A percentile compares a stretch with the other conserved stretches of the same genome.
Conservation (phyloP, 2,113 vertebrate species). For the Apodemus sylvaticus region DNA sequence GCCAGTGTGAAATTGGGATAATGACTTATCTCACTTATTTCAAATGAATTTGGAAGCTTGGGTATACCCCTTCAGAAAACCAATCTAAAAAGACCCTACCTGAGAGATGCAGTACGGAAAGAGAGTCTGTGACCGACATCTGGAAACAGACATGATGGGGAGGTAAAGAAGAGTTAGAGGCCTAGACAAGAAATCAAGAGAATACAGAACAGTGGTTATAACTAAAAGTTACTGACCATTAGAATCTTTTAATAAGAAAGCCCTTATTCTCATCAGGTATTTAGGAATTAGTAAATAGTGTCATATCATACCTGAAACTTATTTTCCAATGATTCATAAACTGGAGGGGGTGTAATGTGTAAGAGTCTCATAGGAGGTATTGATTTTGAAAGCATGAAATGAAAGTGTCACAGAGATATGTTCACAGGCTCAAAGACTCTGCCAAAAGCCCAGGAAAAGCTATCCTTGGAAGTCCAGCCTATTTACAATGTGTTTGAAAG, state of each 20-base stretch:
- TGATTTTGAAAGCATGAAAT: not conserved
- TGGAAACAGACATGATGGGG: not conserved
- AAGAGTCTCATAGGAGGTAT: not conserved
- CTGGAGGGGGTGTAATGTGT: not conserved
- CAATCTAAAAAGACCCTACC: not conserved
- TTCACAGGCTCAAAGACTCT: not conserved
- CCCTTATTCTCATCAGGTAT: not conserved
- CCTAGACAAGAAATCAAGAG: not conserved
- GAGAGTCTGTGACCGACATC: not conserved
- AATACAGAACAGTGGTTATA: no score
- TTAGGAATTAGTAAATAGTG: not conserved
- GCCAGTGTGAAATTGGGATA: not conserved
- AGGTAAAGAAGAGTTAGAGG: not conserved
- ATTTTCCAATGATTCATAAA: not conserved
- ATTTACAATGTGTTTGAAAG: not conserved
- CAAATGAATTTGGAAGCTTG: not conserved
- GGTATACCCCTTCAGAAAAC: not conserved
- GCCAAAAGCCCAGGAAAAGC: not conserved
- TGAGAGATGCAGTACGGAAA: not conserved
- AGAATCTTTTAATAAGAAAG: not conserved
- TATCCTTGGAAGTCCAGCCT: not conserved
- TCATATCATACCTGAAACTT: not conserved
- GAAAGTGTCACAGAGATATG: not conserved
- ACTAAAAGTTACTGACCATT: no score
- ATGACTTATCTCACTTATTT: not conserved